Conservation (phyloP, 2,113 vertebrate species). For the Neopipo cinnamomea region DNA sequence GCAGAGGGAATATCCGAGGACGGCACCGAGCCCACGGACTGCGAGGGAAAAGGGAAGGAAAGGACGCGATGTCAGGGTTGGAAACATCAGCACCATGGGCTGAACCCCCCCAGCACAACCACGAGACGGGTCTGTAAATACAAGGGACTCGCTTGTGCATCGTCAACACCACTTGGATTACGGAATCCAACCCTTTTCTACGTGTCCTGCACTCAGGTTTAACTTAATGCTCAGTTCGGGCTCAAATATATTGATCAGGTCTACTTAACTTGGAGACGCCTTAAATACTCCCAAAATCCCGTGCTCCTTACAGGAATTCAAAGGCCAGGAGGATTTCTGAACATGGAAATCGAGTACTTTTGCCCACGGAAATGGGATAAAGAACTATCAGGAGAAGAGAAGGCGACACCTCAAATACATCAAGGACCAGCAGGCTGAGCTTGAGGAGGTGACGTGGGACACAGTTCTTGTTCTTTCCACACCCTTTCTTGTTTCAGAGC, state of each 20-base stretch:
- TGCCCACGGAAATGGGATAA: background rate
- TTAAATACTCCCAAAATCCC: background rate
- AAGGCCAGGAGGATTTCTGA: background rate
- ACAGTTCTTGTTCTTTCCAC: background rate
- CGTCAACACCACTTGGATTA: background rate
- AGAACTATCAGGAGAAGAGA: background rate
- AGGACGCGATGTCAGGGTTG: background rate
- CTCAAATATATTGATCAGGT: background rate
- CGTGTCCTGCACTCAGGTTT: background rate
- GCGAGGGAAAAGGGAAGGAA: background rate
- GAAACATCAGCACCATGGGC: background rate
- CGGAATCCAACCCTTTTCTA: background rate
- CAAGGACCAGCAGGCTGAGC: background rate
- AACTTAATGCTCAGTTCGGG: background rate
- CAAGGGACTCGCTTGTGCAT: background rate
- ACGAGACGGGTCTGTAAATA: background rate
- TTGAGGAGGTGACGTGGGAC: background rate
- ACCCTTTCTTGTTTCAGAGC: background rate
- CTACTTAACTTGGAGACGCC: background rate
- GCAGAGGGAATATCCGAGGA: slow-evolving; percentile 84
- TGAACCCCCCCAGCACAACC: background rate
- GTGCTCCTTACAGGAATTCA: background rate
- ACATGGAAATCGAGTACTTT: background rate
- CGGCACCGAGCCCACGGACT: slow-evolving; percentile 83
- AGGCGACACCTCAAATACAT: background rate